phyloP scores from a whole-genome alignment of 2,113 vertebrate genomes.

The Indicator maculatus region DNA sequence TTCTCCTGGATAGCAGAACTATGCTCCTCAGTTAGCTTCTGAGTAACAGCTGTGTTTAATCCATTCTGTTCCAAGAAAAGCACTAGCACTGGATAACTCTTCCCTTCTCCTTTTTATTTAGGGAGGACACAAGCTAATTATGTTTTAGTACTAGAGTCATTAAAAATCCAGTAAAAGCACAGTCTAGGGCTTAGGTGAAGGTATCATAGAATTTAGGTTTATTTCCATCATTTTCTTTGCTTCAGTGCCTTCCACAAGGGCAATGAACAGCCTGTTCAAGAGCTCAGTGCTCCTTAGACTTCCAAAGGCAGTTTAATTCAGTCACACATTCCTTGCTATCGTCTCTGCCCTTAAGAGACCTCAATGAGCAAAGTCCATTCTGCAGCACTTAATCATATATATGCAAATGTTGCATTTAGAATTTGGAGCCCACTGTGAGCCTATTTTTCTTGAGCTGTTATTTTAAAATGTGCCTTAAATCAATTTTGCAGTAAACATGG shows the following conservation, averaged over 20 bases:
- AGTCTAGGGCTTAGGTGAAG: not conserved
- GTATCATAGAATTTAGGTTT: not conserved
- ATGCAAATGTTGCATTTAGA: conserved; percentile 49
- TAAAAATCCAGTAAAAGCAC: conserved; percentile 1
- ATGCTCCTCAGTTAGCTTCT: not conserved
- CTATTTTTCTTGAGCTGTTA: conserved; percentile 29
- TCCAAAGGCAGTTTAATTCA: not conserved
- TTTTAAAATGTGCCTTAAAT: conserved; percentile 34
- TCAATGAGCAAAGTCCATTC: conserved; percentile 4
- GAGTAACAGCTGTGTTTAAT: not conserved
- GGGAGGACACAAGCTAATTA: not conserved
- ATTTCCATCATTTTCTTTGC: not conserved
- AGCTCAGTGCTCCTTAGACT: conserved; percentile 1
- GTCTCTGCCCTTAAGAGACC: not conserved
- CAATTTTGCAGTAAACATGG: conserved; percentile 41
- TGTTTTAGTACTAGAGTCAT: not conserved
- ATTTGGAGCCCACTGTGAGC: not conserved
- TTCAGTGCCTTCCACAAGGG: not conserved
- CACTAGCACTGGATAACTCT: not conserved
- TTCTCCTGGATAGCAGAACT: not conserved
- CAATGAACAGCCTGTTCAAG: not conserved
- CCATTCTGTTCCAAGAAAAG: not conserved
- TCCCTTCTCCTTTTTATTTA: not conserved
- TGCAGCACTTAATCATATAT: conserved; percentile 7
- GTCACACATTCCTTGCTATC: not conserved